Evolutionary conservation across 2,888 invertebrate species (phyloP), one percentile per base, ranked within the genome.

Genomic region (Drosophila percnosoma): DNA sequence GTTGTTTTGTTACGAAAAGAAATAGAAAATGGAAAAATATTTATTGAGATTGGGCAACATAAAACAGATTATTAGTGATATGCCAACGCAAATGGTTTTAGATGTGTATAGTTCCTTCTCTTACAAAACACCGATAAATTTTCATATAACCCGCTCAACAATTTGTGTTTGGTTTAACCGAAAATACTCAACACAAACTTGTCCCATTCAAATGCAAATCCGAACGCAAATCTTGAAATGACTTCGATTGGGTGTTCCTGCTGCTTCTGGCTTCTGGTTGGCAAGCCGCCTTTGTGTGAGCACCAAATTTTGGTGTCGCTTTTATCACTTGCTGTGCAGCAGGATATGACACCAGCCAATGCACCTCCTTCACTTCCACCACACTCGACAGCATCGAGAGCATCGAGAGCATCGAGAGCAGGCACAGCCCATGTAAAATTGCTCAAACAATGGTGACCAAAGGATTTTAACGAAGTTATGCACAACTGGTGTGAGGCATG

Each of bases 231-330:
- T 89, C 90, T 89, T 87, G 68, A 86, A 86, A 87, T 89, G 90
- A 87, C 85, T 89, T 89, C 88, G 88, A 89, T 85, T 87, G 90
- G 86, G 82, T 87, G 87, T 82, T 89, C 83, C 68, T 64, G 60
- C 52, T 69, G 49, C 40, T 53, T 53, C 36, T 62, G 75, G 69
- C 55, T 82, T 74, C 77, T 83, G 74, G 75, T 71, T 62, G 53
- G 48, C 49, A 66, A 71, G 68, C 78, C 68, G 87, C 84, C 74
- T 83, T 78, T 78, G 78, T 78, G 68, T 62, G 62, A 45, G 55
- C 76, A 78, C 68, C 68, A 66, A 75, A 65, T 69, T n/a, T 54
- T 45, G 58, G 60, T 75, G 80, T 76, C 72, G 68, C 71, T 68
- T 64, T 80, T 80, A 80, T 81, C 80, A 78, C 82, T 81, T 73